Percentiles rank a stretch among this genome's conserved stretches.
Conservation (phyloP, 2,888 invertebrate genomes). For the Sericinus montela region DNA sequence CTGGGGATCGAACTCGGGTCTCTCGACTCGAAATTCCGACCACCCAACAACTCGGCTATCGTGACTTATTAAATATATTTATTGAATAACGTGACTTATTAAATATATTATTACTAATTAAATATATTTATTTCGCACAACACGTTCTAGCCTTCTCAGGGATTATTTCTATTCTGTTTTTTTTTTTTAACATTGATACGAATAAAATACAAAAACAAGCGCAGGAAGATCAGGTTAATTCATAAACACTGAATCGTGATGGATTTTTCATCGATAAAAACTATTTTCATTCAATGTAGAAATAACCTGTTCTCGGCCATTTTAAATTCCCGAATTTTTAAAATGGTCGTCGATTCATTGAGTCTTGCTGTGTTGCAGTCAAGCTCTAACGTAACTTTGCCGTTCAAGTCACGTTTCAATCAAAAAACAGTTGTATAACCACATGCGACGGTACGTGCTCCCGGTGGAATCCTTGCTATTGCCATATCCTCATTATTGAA, state of each 20-base stretch:
- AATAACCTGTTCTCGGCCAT: conserved; percentile 13
- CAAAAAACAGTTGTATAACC: conserved; percentile 24
- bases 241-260: conserved; percentile 1
- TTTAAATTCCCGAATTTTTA: conserved; percentile 18
- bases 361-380: conserved; percentile 9
- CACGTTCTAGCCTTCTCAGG: too few species aligned
- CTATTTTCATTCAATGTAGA: conserved; percentile 13
- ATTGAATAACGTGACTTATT: too few species aligned
- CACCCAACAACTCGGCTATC: too few species aligned
- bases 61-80: too few species aligned
- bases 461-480: conserved; percentile 10
- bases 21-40: too few species aligned
- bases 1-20: too few species aligned
- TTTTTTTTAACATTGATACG: too few species aligned
- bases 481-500: conserved; percentile 11
- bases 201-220: too few species aligned
- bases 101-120: too few species aligned
- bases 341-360: conserved; percentile 19
- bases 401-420: conserved; percentile 25
- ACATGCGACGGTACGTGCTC: conserved; percentile 15
- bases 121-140: too few species aligned
- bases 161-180: too few species aligned
- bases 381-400: conserved; percentile 23
- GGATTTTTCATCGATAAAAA: conserved; percentile 4
- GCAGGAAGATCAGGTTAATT: too few species aligned